phyloP scores from a whole-genome alignment of 92 coral and sea anemone genomes.

The Zoanthus gigantus region DNA sequence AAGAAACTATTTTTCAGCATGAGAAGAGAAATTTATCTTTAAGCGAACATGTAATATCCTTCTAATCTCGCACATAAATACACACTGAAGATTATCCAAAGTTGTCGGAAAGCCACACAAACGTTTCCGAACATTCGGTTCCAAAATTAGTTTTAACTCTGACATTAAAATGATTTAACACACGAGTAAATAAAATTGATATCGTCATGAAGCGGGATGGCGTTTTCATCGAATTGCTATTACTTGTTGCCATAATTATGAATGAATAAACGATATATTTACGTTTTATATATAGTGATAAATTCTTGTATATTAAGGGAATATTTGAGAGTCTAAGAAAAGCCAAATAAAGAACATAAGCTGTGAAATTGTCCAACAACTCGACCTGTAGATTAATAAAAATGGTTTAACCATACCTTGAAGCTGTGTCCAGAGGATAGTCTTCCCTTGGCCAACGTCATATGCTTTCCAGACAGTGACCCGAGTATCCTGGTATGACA shows the following conservation, averaged over 20 bases:
- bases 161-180: conserved; percentile 7
- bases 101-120: too few relatives aligned
- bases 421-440: conserved; percentile 43
- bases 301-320: conserved; percentile 29
- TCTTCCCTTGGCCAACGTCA: conserved; percentile 64
- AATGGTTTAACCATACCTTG: conserved; percentile 49
- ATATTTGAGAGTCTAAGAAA: conserved; percentile 28
- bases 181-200: conserved; percentile 20
- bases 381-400: neutral
- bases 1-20: conserved; percentile 13
- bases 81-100: neutral
- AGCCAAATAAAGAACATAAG: neutral
- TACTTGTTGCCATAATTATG: conserved; percentile 31
- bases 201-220: conserved; percentile 28
- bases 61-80: neutral
- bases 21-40: conserved; percentile 23
- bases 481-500: conserved; percentile 26
- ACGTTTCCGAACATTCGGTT: too few relatives aligned
- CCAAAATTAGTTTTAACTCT: conserved; percentile 25
- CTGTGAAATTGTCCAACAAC: neutral
- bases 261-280: conserved; percentile 7
- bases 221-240: conserved; percentile 16
- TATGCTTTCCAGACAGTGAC: conserved; percentile 69
- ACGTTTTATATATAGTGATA: conserved; percentile 19
- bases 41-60: conserved; percentile 27